Conservation (phyloP, 1,140 invertebrate species). For the Parapsyche elsis region DNA sequence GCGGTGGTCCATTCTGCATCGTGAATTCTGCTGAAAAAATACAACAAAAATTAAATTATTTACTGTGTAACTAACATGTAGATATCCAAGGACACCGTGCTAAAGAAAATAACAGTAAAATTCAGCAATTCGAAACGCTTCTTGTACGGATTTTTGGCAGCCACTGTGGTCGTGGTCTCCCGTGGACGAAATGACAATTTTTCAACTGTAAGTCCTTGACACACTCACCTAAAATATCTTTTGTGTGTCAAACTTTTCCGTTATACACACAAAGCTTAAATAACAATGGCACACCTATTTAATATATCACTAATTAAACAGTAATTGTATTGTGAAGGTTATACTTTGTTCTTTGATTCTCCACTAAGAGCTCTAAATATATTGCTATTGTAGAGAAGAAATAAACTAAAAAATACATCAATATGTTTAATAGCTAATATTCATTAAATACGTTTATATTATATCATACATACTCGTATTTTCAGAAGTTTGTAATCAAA, state of each 20-base stretch:
- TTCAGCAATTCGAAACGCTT: background rate
- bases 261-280: constrained; percentile 9
- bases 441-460: too few species aligned
- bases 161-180: constrained; percentile 2
- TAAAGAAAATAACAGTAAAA: constrained; percentile 15
- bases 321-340: background rate
- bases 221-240: background rate
- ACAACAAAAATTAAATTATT: too few species aligned
- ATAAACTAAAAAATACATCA: too few species aligned
- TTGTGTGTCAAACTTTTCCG: background rate
- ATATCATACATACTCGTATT: too few species aligned
- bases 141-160: background rate
- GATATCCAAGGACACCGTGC: too few species aligned
- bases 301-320: constrained; percentile 1
- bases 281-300: background rate
- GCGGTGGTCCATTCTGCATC: too few species aligned
- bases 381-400: too few species aligned
- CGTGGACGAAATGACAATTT: background rate
- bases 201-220: constrained; percentile 37
- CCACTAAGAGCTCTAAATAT: too few species aligned
- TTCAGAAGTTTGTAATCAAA: too few species aligned
- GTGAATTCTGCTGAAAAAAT: too few species aligned
- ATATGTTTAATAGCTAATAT: too few species aligned
- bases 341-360: background rate
- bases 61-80: too few species aligned